These are phyloP conservation scores for Pachyuromys duprasi DNA, from an alignment of 2,797 vertebrate genomes.

Conservation along the genomic window DNA sequence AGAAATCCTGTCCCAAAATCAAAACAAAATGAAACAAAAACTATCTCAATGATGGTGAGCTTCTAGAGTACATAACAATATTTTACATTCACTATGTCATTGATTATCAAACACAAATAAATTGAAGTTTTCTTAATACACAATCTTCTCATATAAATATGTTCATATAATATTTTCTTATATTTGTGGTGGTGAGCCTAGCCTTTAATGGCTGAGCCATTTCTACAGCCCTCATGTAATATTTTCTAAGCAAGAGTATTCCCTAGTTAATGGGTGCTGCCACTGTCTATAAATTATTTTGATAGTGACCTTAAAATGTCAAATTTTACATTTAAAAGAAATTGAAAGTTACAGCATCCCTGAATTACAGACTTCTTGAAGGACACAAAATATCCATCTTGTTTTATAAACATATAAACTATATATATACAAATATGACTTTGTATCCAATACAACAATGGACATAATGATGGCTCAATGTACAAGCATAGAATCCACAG, in stretches of 20 bases:
- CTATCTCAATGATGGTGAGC: neutral
- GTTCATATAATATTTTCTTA: neutral
- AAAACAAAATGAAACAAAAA: too few species aligned
- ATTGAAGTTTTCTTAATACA: constrained; percentile 44
- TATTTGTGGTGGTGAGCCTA: too few species aligned
- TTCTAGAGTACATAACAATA: neutral
- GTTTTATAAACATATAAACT: neutral
- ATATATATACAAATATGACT: constrained; percentile 42
- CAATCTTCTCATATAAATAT: neutral
- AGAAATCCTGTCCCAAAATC: too few species aligned
- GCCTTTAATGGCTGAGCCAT: too few species aligned
- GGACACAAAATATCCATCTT: constrained; percentile 54
- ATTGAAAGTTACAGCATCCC: constrained; percentile 41
- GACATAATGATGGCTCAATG: neutral
- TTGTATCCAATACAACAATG: constrained; percentile 43
- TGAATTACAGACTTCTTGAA: constrained; percentile 47
- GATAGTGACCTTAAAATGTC: constrained; percentile 5
- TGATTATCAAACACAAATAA: constrained; percentile 14
- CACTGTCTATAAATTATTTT: constrained; percentile 17
- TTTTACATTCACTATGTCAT: neutral
- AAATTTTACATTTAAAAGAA: constrained; percentile 36
- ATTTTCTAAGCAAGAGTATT: constrained; percentile 43
- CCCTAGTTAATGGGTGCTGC: constrained; percentile 26
- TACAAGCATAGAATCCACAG: neutral
- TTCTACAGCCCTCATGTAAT: too few species aligned